Conservation (phyloP, 2,888 invertebrate genomes). For the Perithous albicinctus region DNA sequence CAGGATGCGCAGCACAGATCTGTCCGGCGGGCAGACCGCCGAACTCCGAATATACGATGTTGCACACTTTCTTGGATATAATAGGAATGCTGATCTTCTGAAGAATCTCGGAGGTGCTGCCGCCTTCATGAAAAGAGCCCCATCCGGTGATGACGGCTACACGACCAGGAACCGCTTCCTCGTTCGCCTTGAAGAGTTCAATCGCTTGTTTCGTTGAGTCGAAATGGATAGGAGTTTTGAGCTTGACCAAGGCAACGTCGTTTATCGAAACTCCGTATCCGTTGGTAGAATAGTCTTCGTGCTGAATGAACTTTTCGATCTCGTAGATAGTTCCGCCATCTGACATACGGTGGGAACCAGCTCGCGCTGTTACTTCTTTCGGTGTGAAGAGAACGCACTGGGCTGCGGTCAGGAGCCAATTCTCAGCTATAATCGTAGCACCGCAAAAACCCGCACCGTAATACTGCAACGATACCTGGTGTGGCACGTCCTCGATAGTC, state of each 20-base stretch:
- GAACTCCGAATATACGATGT: slow-evolving; percentile 84
- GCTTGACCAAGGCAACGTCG: slow-evolving; percentile 86
- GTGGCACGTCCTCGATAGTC: slow-evolving; percentile 85
- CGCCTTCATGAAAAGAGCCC: slow-evolving; percentile 70
- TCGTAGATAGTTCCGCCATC: slow-evolving; percentile 83
- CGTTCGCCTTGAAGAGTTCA: slow-evolving; percentile 83
- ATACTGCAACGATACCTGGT: slow-evolving; percentile 84
- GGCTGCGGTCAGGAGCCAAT: slow-evolving; percentile 86
- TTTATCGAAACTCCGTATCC: slow-evolving; percentile 70
- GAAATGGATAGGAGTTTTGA: slow-evolving; percentile 85
- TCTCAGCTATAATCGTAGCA: slow-evolving; percentile 85
- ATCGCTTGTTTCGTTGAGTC: slow-evolving; percentile 84
- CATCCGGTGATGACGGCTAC: slow-evolving; percentile 69
- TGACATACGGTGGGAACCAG: slow-evolving; percentile 85
- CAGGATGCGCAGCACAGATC: slow-evolving; percentile 86
- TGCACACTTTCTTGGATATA: slow-evolving; percentile 85
- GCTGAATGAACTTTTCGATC: slow-evolving; percentile 54
- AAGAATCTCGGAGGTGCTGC: slow-evolving; percentile 74
- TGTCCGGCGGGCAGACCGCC: slow-evolving; percentile 86
- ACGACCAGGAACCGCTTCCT: slow-evolving; percentile 57
- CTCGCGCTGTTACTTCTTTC: too few relatives aligned
- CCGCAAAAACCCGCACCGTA: slow-evolving; percentile 86
- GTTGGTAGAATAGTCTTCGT: slow-evolving; percentile 56
- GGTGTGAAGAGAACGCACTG: slow-evolving; percentile 86
- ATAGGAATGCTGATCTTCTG: slow-evolving; percentile 86